Percentiles rank a stretch among this genome's conserved stretches.
Evolutionary conservation across 2,113 vertebrate genomes (phyloP).

Genomic region (Lonchura striata): DNA sequence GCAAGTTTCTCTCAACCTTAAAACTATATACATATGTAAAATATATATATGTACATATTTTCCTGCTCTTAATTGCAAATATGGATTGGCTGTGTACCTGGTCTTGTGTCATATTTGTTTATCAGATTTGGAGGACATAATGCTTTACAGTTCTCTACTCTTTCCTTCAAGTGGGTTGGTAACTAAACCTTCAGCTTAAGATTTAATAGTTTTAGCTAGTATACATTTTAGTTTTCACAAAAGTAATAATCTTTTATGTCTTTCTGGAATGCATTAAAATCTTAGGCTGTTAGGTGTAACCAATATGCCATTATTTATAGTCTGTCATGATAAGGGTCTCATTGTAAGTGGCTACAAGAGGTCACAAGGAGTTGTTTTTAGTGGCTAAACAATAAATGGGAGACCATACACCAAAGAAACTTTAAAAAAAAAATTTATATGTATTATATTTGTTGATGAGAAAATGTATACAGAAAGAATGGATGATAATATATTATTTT

Average conservation of each 20-base stretch:
- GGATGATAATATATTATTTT: neutral
- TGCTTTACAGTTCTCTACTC: neutral
- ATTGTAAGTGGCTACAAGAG: neutral
- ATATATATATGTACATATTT: neutral
- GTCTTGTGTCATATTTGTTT: neutral
- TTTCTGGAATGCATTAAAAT: neutral
- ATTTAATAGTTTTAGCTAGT: neutral
- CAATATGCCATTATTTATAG: neutral
- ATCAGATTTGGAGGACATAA: neutral
- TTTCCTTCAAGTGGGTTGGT: fast-evolving
- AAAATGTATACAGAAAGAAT: neutral
- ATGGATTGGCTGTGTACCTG: neutral
- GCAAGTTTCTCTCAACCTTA: neutral
- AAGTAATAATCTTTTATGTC: neutral
- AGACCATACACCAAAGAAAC: neutral
- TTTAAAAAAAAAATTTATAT: neutral
- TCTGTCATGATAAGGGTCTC: neutral
- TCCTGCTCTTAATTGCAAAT: neutral
- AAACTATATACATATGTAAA: neutral
- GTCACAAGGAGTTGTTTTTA: neutral
- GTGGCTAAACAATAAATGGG: neutral
- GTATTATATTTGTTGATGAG: neutral
- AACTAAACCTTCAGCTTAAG: neutral
- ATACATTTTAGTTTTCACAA: neutral
- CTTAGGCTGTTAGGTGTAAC: neutral